phyloP scores from a whole-genome alignment of 1,140 invertebrate genomes.

The Pogonomyrmex californicus region DNA sequence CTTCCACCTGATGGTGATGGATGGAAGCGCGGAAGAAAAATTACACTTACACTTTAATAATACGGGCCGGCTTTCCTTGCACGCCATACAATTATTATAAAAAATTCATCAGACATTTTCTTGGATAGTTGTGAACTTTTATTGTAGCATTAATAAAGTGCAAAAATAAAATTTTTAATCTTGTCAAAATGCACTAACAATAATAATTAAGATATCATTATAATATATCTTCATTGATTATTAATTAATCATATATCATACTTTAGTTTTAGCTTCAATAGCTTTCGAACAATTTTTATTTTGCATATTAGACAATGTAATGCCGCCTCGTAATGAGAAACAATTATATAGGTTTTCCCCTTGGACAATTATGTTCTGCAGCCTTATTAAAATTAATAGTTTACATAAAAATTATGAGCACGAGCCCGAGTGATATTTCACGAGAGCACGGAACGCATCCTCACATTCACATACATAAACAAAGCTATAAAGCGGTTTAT shows the following conservation, averaged over 20 bases:
- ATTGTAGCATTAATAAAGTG: conserved; percentile 13
- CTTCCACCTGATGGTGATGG: conserved; percentile 23
- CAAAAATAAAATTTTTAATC: not conserved
- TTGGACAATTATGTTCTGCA: not conserved
- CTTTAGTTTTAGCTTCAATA: not conserved
- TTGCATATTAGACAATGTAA: not conserved
- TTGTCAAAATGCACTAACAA: not conserved
- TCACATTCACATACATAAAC: conserved; percentile 21
- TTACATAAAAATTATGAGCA: conserved; percentile 48
- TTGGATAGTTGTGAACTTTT: not conserved
- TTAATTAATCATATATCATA: not conserved
- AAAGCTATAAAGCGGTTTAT: conserved; percentile 38
- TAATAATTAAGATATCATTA: not conserved
- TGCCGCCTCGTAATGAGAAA: not conserved
- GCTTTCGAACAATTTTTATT: not conserved
- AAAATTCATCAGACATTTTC: conserved; percentile 38
- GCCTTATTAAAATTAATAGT: not conserved
- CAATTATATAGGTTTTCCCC: not conserved
- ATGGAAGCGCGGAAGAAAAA: conserved; percentile 40
- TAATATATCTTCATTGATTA: not conserved
- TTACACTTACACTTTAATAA: conserved; percentile 39
- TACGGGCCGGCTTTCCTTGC: not conserved
- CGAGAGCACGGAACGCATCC: not conserved
- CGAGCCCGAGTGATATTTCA: conserved; percentile 23
- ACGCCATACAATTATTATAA: conserved; percentile 32